Evolutionary conservation across 2,797 vertebrate species (phyloP), one percentile per base, ranked within the genome.

Genomic region (Dendrocincla tyrannina): DNA sequence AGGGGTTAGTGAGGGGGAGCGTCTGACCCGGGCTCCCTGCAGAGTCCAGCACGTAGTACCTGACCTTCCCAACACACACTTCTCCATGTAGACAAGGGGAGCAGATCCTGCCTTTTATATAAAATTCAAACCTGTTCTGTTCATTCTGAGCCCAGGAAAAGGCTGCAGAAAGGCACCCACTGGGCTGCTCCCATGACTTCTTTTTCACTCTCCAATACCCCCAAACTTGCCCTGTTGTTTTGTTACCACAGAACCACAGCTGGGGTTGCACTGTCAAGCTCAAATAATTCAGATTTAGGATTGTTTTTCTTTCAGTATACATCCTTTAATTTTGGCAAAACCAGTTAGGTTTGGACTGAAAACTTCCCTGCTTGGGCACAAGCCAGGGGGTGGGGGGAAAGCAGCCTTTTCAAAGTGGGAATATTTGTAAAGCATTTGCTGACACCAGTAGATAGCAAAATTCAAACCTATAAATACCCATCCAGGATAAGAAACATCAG

Each of bases 41-140:
- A 0, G 9, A 2, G 62, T 15, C 53, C 17, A 25, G 35, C 67
- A 3, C 0, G 1, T 0, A 3, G n/a, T 0, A 4, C 24, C 2
- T 30, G 16, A 47, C 50, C 39, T 63, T 33, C 59, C 89, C 30
- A 35, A 4, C 8, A 2, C 59, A 13, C 32, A 5, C 68, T 49
- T 91, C 93, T 95, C 89, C 91, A 64, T 14, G 82, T n/a, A 72
- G 79, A 89, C 88, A 75, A 75, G 53, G 35, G 76, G 49, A 96
- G 60, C 76, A 84, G 89, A 66, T 32, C 56, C 68, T 62, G 35
- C 84, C 62, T 75, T 79, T 44, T 10, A 13, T 6, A 13, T 1
- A 2, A n/a, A 50, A 58, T 7, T 5, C 41, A 32, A 74, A 2
- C 60, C 62, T 37, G 50, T 87, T 67, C 53, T 44, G 10, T 19